These are phyloP conservation scores for Danio aesculapii DNA, from an alignment of 2,797 vertebrate species.

Conservation along the genomic window DNA sequence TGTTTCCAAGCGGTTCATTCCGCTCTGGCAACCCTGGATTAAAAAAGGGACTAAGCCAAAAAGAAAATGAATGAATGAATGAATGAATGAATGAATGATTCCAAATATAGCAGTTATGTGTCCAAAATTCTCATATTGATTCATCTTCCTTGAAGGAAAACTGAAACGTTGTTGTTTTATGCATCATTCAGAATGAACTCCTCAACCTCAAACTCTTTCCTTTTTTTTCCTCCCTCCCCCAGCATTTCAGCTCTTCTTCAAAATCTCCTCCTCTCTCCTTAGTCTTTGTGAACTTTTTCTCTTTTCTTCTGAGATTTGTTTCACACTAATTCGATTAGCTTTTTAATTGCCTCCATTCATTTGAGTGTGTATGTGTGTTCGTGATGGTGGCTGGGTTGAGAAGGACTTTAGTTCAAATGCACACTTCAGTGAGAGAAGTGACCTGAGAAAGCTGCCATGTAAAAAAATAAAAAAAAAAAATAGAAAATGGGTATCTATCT, in stretches of 20 bases:
- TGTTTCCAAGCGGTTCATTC: no score
- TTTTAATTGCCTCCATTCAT: conserved; percentile 38
- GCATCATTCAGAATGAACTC: conserved; percentile 19
- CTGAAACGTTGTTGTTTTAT: conserved; percentile 23
- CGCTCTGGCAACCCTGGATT: no score
- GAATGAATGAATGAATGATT: no score
- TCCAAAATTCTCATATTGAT: no score
- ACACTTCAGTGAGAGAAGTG: conserved; percentile 49
- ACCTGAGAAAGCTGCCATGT: conserved; percentile 44
- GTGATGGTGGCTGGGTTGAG: conserved; percentile 28
- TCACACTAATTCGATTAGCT: conserved; percentile 13
- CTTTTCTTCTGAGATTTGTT: conserved; percentile 34
- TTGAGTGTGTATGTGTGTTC: conserved; percentile 28
- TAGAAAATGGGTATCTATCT: no score
- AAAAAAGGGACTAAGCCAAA: no score
- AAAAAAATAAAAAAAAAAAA: no score
- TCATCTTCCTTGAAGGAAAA: neutral
- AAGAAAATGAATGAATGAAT: no score
- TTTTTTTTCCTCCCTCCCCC: neutral
- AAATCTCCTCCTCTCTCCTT: conserved; percentile 8
- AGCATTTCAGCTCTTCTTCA: neutral
- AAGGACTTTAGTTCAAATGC: conserved; percentile 36
- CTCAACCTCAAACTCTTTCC: neutral
- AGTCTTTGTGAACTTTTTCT: neutral
- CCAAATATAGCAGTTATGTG: no score